Conservation (phyloP, 2,797 vertebrate genomes). For the Acanthurus lineatus region DNA sequence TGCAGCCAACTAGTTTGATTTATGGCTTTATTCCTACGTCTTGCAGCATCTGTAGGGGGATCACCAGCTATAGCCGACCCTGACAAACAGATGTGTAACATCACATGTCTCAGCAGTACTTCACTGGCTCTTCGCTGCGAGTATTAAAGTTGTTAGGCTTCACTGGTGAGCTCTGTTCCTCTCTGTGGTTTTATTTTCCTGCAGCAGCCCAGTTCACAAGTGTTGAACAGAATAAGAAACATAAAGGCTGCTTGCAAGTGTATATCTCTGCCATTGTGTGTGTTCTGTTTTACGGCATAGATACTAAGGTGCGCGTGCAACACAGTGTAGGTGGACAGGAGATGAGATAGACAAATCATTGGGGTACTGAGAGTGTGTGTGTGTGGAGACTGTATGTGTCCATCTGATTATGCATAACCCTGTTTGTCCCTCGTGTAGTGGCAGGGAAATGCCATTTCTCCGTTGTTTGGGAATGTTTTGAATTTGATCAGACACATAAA, state of each 20-base stretch:
- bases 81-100: constrained; percentile 65
- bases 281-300: constrained; percentile 13
- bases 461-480: constrained; percentile 77
- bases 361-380: constrained; percentile 24
- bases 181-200: constrained; percentile 38
- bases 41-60: constrained; percentile 54
- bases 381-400: constrained; percentile 31
- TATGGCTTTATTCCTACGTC: constrained; percentile 64
- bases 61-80: constrained; percentile 49
- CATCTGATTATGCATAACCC: constrained; percentile 44
- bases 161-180: constrained; percentile 25
- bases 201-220: constrained; percentile 28
- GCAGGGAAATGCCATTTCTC: constrained; percentile 63
- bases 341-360: constrained; percentile 52
- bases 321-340: constrained; percentile 45
- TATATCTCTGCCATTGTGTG: not conserved
- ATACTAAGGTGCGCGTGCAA: not conserved
- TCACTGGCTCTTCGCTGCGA: constrained; percentile 32
- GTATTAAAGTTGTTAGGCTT: constrained; percentile 38
- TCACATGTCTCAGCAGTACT: constrained; percentile 50
- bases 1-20: constrained; percentile 73
- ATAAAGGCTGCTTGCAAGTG: constrained; percentile 27
- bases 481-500: constrained; percentile 83
- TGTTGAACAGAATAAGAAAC: constrained; percentile 34
- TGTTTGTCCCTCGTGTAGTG: constrained; percentile 53